phyloP scores from a whole-genome alignment of 64 coral and sea anemone genomes.

The Dendrophyllia cribrosa region DNA sequence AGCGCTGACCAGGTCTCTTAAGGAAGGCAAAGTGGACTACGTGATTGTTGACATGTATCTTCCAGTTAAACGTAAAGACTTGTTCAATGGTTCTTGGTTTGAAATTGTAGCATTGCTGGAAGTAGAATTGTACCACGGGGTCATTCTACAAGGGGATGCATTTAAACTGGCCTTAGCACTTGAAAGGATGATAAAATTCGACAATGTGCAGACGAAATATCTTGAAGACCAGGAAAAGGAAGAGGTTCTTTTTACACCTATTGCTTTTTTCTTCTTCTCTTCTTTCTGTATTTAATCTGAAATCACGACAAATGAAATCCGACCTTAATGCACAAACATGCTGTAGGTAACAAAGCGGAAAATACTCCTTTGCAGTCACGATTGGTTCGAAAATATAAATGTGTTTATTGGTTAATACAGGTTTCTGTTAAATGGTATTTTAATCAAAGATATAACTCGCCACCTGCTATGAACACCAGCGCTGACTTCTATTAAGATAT shows the following conservation, averaged over 20 bases:
- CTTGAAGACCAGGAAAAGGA: not conserved
- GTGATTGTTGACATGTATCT: conserved; percentile 18
- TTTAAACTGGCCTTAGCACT: conserved; percentile 1
- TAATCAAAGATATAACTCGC: too few relatives aligned
- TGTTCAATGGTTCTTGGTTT: conserved; percentile 39
- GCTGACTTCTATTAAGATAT: too few relatives aligned
- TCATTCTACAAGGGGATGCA: conserved; percentile 8
- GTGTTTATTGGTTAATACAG: too few relatives aligned
- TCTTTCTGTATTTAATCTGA: too few relatives aligned
- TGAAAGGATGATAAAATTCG: not conserved
- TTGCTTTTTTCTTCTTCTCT: not conserved
- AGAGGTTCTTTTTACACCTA: not conserved
- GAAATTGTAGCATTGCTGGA: not conserved
- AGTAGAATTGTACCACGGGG: not conserved
- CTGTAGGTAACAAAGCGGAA: too few relatives aligned
- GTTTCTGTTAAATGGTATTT: too few relatives aligned
- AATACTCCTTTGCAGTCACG: too few relatives aligned
- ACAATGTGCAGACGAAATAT: conserved; percentile 39
- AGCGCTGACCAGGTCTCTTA: not conserved
- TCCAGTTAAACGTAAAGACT: not conserved
- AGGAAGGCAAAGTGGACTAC: conserved; percentile 34
- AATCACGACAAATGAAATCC: too few relatives aligned
- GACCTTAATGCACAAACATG: too few relatives aligned
- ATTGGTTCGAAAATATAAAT: too few relatives aligned
- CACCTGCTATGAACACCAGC: too few relatives aligned